These are phyloP conservation scores for Neodon shergylaensis DNA, from an alignment of 2,113 vertebrate genomes.

Conservation along the genomic window DNA sequence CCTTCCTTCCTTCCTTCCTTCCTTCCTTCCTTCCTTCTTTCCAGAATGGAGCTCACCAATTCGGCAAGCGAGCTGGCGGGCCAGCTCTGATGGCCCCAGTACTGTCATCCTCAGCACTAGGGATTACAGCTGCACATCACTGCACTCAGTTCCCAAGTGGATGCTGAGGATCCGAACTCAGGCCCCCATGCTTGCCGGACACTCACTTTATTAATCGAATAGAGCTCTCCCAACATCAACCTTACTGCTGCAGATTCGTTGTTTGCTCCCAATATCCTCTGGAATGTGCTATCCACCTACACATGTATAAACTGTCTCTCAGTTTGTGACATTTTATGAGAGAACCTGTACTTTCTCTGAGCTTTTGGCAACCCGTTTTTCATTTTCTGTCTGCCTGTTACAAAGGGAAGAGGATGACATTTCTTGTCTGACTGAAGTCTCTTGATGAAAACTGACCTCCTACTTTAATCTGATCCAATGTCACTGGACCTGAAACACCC, in stretches of 20 bases:
- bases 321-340: neutral
- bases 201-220: too few species aligned
- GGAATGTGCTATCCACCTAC: too few species aligned
- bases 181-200: too few species aligned
- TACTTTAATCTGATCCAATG: neutral
- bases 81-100: neutral
- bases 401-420: neutral
- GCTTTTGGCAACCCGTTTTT: neutral
- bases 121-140: neutral
- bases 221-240: neutral
- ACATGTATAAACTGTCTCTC: neutral
- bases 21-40: fast-evolving
- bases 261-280: neutral
- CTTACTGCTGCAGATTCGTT: neutral
- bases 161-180: neutral
- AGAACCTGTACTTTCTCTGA: neutral
- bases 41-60: neutral
- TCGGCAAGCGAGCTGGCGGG: fast-evolving
- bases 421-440: neutral
- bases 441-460: slow-evolving; percentile 22
- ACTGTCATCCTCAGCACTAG: too few species aligned
- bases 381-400: neutral
- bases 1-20: neutral
- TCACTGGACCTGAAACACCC: neutral
- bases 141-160: neutral